A percentile compares a stretch with the other conserved stretches of the same genome.
phyloP scores from a whole-genome alignment of 2,113 vertebrate genomes.

The Entomyzon cyanotis region DNA sequence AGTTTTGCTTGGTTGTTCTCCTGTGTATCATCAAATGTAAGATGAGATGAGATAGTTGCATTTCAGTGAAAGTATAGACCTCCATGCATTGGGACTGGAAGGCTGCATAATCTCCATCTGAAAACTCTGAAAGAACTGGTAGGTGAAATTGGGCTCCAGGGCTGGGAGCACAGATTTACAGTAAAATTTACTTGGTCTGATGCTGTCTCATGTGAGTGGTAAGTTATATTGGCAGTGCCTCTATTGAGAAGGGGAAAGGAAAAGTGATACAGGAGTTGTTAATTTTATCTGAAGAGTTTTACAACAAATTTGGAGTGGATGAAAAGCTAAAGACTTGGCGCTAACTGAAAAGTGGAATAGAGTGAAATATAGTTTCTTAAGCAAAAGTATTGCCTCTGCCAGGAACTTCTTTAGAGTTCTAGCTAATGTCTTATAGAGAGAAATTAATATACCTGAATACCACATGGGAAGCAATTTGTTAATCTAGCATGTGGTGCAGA shows the following conservation, averaged over 20 bases:
- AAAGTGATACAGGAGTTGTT: neutral
- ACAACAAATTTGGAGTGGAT: neutral
- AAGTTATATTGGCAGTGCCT: neutral
- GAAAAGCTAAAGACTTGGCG: neutral
- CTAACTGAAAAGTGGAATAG: neutral
- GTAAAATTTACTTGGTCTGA: neutral
- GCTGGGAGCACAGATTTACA: neutral
- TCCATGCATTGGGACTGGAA: neutral
- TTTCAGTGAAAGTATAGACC: neutral
- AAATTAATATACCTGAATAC: neutral
- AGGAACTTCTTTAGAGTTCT: neutral
- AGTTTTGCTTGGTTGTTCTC: neutral
- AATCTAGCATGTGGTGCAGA: neutral
- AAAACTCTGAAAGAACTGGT: neutral
- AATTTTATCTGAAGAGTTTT: neutral
- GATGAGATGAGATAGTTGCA: neutral
- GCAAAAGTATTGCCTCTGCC: neutral
- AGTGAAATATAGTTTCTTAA: neutral
- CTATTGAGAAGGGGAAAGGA: neutral
- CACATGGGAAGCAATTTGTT: neutral
- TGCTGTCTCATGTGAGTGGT: neutral
- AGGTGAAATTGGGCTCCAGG: neutral
- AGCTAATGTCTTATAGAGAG: neutral
- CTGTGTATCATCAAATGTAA: neutral
- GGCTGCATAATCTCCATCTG: neutral